Conservation (phyloP, 2,113 vertebrate species). For the Scomber japonicus region DNA sequence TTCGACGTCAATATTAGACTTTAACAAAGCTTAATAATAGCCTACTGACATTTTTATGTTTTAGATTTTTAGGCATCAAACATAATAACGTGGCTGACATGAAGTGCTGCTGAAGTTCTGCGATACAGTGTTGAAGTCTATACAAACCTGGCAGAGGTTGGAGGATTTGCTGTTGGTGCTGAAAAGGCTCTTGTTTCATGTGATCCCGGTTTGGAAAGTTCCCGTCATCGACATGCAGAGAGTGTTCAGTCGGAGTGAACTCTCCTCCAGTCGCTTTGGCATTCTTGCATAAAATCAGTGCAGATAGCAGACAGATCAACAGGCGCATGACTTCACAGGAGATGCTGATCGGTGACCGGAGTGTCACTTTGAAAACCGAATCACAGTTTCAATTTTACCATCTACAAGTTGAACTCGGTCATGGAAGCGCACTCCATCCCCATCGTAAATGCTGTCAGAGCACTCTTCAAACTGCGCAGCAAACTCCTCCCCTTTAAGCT, state of each 20-base stretch:
- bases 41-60: too few species aligned
- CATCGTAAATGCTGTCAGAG: background rate
- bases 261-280: slow-evolving; percentile 14
- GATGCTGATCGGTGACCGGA: background rate
- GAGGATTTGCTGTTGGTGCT: slow-evolving; percentile 30
- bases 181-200: slow-evolving; percentile 36
- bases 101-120: background rate
- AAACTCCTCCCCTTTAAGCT: slow-evolving; percentile 57
- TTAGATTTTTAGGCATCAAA: too few species aligned
- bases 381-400: background rate
- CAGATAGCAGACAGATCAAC: slow-evolving; percentile 2
- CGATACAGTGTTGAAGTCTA: background rate
- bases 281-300: slow-evolving; percentile 6
- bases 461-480: background rate
- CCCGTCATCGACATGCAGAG: slow-evolving; percentile 57
- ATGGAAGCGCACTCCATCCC: background rate
- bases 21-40: too few species aligned
- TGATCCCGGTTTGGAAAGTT: slow-evolving; percentile 47
- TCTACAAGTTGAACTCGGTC: background rate
- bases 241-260: slow-evolving; percentile 3
- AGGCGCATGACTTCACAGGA: slow-evolving; percentile 35
- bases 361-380: background rate
- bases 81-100: too few species aligned
- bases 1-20: background rate
- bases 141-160: slow-evolving; percentile 55